Evolutionary conservation across 2,797 vertebrate genomes (phyloP).

Genomic region (Vultur gryphus): DNA sequence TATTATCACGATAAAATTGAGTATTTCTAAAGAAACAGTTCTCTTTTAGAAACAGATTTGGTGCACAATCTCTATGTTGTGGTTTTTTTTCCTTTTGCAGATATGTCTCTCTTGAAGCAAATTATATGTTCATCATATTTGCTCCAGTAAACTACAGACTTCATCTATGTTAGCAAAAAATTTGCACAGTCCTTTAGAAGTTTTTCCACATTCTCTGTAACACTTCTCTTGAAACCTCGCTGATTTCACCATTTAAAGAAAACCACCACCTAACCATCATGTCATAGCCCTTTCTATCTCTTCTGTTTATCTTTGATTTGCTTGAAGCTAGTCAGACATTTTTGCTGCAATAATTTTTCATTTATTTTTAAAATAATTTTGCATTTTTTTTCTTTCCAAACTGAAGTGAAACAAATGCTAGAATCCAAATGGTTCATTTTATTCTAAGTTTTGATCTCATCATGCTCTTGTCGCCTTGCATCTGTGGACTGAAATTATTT

Average conservation of each 20-base stretch:
- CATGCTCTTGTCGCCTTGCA: conserved; percentile 62
- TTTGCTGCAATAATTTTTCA: background rate
- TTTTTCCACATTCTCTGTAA: background rate
- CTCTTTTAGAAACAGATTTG: background rate
- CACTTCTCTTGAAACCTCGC: background rate
- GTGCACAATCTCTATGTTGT: background rate
- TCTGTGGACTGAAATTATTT: conserved; percentile 50
- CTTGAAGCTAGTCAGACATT: background rate
- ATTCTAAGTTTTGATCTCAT: conserved; percentile 46
- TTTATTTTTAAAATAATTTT: background rate
- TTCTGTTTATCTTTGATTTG: background rate
- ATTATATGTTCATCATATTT: background rate
- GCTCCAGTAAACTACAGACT: background rate
- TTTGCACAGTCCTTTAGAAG: background rate
- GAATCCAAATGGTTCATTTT: conserved; percentile 78
- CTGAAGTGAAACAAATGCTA: conserved; percentile 67
- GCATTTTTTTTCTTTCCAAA: background rate
- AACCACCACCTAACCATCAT: background rate
- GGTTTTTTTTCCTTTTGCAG: background rate
- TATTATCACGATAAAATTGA: background rate
- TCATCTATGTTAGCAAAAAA: background rate
- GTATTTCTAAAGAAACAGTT: background rate
- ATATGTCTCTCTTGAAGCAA: background rate
- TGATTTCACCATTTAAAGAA: background rate
- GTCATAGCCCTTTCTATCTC: background rate